Percentiles rank a stretch among this genome's conserved stretches.
These are phyloP conservation scores for Isichthys henryi DNA, from an alignment of 2,113 vertebrate genomes.

Conservation along the genomic window DNA sequence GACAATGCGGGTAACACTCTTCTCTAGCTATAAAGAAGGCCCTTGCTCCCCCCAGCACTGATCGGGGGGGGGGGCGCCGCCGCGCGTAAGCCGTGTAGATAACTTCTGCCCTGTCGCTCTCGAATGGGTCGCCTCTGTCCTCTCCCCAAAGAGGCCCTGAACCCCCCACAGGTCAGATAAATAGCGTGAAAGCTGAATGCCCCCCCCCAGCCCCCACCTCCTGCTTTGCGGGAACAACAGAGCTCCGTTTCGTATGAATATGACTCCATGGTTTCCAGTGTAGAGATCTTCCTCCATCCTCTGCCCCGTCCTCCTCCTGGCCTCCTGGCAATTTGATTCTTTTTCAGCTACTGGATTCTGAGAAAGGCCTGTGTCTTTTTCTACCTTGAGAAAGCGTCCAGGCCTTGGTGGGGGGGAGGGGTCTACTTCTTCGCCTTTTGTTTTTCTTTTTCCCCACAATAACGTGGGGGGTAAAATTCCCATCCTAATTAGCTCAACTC, in stretches of 20 bases:
- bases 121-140: constrained; percentile 58
- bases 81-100: constrained; percentile 44
- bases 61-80: not conserved
- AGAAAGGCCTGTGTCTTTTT: not conserved
- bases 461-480: not conserved
- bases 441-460: constrained; percentile 32
- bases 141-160: constrained; percentile 57
- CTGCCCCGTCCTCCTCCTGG: not conserved
- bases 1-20: constrained; percentile 9
- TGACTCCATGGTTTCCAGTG: constrained; percentile 29
- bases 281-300: constrained; percentile 20
- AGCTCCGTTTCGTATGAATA: not conserved
- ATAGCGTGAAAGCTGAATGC: constrained; percentile 49
- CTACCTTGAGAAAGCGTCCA: constrained; percentile 9
- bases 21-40: not conserved
- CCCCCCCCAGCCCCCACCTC: not conserved
- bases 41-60: not conserved
- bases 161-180: constrained; percentile 57
- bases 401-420: not conserved
- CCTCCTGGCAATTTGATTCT: not conserved
- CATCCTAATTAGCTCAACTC: constrained; percentile 4
- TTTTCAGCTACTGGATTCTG: not conserved
- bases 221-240: not conserved
- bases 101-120: constrained; percentile 52
- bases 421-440: constrained; percentile 24